Conservation (phyloP, 2,113 vertebrate species). For the Xenopus laevis region DNA sequence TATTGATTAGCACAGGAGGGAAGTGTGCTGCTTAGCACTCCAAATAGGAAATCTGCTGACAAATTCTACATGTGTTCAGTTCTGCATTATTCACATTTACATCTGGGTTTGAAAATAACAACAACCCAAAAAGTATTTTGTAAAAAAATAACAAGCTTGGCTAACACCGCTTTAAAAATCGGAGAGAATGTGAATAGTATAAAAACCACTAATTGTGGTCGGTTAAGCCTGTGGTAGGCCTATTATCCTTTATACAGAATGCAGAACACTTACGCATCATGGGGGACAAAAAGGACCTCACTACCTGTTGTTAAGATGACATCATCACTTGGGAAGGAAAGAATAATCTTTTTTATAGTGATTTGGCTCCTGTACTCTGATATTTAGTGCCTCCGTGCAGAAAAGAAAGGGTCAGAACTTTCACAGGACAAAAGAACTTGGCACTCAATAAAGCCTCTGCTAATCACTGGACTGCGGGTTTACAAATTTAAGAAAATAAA, state of each 20-base stretch:
- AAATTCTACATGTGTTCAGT: constrained; percentile 55
- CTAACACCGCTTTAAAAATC: constrained; percentile 48
- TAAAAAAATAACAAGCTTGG: constrained; percentile 51
- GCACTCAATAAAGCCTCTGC: constrained; percentile 2
- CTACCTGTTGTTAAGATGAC: constrained; percentile 65
- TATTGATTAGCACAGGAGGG: constrained; percentile 27
- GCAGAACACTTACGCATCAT: not conserved
- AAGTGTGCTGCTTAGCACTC: constrained; percentile 16
- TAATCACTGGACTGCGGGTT: not conserved
- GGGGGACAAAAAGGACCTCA: constrained; percentile 41
- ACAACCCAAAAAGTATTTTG: constrained; percentile 1
- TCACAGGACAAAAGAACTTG: constrained; percentile 46
- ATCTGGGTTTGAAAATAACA: constrained; percentile 21
- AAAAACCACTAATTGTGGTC: constrained; percentile 47
- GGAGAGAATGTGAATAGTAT: constrained; percentile 8
- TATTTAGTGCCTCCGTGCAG: constrained; percentile 48
- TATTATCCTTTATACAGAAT: constrained; percentile 52
- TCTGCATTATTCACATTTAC: constrained; percentile 45
- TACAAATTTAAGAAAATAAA: too few species aligned
- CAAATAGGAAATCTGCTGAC: constrained; percentile 39
- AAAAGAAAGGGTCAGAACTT: constrained; percentile 42
- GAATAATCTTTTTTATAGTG: not conserved
- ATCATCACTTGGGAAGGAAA: constrained; percentile 53
- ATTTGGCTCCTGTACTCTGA: not conserved
- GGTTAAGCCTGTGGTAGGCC: constrained; percentile 59